phyloP scores from a whole-genome alignment of 2,797 vertebrate species.

The Brachymystax lenok region DNA sequence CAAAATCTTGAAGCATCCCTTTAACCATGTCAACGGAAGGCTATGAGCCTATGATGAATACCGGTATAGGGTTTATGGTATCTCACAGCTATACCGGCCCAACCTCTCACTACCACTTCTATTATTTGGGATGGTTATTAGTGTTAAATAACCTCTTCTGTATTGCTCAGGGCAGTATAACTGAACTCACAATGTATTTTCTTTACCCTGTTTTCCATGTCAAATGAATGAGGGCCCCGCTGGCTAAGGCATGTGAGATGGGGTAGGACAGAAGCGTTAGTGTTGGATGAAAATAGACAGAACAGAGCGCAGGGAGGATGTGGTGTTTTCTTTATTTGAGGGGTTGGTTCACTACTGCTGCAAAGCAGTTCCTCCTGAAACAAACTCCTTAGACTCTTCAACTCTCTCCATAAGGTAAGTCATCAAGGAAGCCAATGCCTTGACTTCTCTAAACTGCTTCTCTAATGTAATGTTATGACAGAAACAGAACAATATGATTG shows the following conservation, averaged over 20 bases:
- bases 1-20: no score
- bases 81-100: conserved; percentile 15
- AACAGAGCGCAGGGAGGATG: conserved; percentile 26
- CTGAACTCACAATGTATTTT: conserved; percentile 50
- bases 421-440: background rate
- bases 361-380: background rate
- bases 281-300: conserved; percentile 52
- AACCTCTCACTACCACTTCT: conserved; percentile 24
- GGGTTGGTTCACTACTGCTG: conserved; percentile 33
- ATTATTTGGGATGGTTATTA: conserved; percentile 23
- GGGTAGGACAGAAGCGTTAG: conserved; percentile 61
- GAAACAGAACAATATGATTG: background rate
- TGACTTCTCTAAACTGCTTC: background rate
- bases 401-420: conserved; percentile 54
- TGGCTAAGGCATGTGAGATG: conserved; percentile 69
- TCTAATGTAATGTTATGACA: background rate
- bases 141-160: conserved; percentile 58
- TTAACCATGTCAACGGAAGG: background rate
- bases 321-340: conserved; percentile 59
- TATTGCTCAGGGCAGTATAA: conserved; percentile 63
- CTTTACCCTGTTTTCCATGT: conserved; percentile 69
- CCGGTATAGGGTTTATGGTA: conserved; percentile 5
- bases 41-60: background rate
- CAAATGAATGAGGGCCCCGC: conserved; percentile 68
- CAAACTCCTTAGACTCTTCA: conserved; percentile 37